Percentiles rank a stretch among this genome's conserved stretches.
These are phyloP conservation scores for Phengaris alcon DNA, from an alignment of 2,888 invertebrate species.

Conservation along the genomic window DNA sequence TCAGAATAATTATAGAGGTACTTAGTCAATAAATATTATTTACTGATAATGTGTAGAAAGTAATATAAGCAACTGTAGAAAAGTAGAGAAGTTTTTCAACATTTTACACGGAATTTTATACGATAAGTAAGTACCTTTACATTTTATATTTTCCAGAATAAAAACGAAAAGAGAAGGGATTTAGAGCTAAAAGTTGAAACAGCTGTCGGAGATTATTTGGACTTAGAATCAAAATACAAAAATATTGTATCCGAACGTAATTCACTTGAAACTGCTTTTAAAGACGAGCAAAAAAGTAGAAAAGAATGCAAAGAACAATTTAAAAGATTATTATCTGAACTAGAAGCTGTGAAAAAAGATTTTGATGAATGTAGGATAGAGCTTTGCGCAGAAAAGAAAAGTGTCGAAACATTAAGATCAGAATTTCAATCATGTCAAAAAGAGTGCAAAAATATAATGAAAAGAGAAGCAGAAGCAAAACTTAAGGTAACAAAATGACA, in stretches of 20 bases:
- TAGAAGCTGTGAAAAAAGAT: constrained; percentile 49
- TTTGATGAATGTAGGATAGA: constrained; percentile 60
- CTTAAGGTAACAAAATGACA: constrained; percentile 51
- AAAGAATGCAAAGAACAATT: constrained; percentile 61
- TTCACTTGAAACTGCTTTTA: constrained; percentile 52
- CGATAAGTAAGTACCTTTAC: background rate
- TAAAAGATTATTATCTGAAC: constrained; percentile 52
- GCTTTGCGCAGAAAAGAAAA: constrained; percentile 58
- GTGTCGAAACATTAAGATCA: constrained; percentile 55
- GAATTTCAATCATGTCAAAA: constrained; percentile 57
- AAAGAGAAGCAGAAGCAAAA: constrained; percentile 68
- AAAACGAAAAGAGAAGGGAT: constrained; percentile 73
- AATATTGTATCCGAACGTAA: constrained; percentile 50
- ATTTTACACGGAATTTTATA: too few species aligned
- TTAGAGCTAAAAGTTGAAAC: constrained; percentile 78
- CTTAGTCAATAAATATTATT: too few species aligned
- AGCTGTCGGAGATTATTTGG: constrained; percentile 73
- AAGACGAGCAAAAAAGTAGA: constrained; percentile 69
- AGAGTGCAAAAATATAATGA: constrained; percentile 54
- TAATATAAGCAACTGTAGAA: too few species aligned
- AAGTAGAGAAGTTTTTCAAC: too few species aligned
- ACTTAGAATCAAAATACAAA: constrained; percentile 67
- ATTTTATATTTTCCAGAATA: constrained; percentile 46
- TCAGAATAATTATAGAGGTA: too few species aligned
- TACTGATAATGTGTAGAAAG: too few species aligned